These are phyloP conservation scores for Trididemnum nubilum DNA, from an alignment of 23 tunicate species.

Conservation along the genomic window DNA sequence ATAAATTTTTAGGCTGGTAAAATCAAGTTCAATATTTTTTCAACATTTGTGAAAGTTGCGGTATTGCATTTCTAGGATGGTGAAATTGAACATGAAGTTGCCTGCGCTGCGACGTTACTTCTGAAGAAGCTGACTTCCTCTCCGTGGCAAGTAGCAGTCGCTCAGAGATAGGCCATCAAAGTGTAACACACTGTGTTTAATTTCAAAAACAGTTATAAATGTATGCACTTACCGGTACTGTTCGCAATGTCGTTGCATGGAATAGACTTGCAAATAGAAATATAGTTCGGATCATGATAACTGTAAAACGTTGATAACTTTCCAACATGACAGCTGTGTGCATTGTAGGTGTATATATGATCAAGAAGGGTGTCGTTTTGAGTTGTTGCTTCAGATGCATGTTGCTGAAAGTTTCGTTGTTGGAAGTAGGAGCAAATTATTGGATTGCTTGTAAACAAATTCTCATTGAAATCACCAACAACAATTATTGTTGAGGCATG, in stretches of 20 bases:
- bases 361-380: conserved; percentile 4
- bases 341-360: not conserved
- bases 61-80: no score
- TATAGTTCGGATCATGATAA: conserved; percentile 11
- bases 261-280: not conserved
- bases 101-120: no score
- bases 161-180: no score
- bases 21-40: no score
- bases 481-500: not conserved
- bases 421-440: not conserved
- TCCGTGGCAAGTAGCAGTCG: no score
- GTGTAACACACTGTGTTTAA: no score
- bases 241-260: not conserved
- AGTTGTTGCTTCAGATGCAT: not conserved
- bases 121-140: no score
- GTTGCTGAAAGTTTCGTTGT: not conserved
- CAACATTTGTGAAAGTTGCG: no score
- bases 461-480: conserved; percentile 21
- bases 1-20: no score
- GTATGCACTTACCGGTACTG: not conserved
- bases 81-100: no score
- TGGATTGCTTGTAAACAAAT: not conserved
- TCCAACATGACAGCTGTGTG: not conserved
- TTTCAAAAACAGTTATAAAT: no score
- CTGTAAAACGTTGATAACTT: conserved; percentile 8